Evolutionary conservation across 2,888 invertebrate genomes (phyloP).

Genomic region (Drosophila ezoana): DNA sequence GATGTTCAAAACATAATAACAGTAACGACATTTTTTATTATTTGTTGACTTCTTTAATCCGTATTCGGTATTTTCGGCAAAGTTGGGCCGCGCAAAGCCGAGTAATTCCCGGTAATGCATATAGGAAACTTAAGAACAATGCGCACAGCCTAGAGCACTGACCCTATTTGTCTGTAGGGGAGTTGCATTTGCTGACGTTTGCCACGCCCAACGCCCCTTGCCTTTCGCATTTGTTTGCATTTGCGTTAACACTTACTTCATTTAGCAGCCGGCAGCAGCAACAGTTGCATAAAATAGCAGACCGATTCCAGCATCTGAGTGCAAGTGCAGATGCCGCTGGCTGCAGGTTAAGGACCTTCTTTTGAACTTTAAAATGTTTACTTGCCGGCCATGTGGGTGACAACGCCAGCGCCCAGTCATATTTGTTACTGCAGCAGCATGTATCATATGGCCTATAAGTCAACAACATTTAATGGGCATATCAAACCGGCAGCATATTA

Average conservation of each 20-base stretch:
- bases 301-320: conserved; percentile 37
- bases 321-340: conserved; percentile 62
- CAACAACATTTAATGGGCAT: neutral
- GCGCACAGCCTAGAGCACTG: conserved; percentile 53
- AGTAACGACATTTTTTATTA: no score
- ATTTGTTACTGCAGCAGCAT: conserved; percentile 30
- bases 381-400: conserved; percentile 64
- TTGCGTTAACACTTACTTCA: conserved; percentile 78
- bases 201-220: conserved; percentile 32
- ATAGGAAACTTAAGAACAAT: conserved; percentile 1
- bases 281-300: conserved; percentile 22
- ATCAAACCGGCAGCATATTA: no score
- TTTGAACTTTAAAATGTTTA: conserved; percentile 75
- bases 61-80: no score
- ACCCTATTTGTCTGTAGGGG: conserved; percentile 47
- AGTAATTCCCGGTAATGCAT: neutral
- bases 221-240: conserved; percentile 60
- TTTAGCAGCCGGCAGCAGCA: conserved; percentile 53
- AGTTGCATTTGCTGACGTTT: conserved; percentile 33
- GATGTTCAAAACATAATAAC: no score
- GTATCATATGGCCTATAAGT: conserved; percentile 16
- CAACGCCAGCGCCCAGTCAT: conserved; percentile 43
- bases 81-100: no score
- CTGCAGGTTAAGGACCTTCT: conserved; percentile 78
- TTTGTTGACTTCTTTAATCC: no score